These are phyloP conservation scores for Ceramica pisi DNA, from an alignment of 2,888 invertebrate species.

Conservation along the genomic window DNA sequence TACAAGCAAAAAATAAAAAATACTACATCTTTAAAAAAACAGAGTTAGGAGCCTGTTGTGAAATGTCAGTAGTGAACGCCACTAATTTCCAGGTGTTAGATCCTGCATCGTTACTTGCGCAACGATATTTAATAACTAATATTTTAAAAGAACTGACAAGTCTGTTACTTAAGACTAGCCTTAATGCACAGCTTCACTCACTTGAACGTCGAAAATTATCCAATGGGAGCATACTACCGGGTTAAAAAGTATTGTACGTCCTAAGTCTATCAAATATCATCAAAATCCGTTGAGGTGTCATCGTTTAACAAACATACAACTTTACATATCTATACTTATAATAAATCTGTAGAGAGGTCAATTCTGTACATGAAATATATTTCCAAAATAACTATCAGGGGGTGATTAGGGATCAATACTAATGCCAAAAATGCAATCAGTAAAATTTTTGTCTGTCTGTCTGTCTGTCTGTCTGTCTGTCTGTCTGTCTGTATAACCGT, in stretches of 20 bases:
- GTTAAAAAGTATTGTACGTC: neutral
- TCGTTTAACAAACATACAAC: neutral
- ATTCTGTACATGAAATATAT: too few relatives aligned
- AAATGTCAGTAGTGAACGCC: neutral
- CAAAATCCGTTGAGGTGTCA: too few relatives aligned
- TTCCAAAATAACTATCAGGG: too few relatives aligned
- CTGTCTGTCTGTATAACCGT: too few relatives aligned
- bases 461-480: too few relatives aligned
- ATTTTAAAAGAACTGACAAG: neutral
- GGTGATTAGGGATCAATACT: too few relatives aligned
- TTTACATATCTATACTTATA: too few relatives aligned
- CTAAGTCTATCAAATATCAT: neutral
- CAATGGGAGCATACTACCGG: neutral
- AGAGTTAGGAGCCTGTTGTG: neutral
- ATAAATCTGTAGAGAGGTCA: too few relatives aligned
- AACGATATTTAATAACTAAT: conserved; percentile 1
- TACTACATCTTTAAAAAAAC: neutral
- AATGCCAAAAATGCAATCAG: too few relatives aligned
- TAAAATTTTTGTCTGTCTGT: too few relatives aligned
- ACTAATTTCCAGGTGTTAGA: conserved; percentile 16
- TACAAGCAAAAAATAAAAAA: neutral
- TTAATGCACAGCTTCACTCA: neutral
- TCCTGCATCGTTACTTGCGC: neutral
- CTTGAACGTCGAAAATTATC: neutral
- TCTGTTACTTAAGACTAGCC: neutral